Evolutionary conservation across 2,888 invertebrate species (phyloP), one percentile per base, ranked within the genome.

Genomic region (Drosophila antonietae): DNA sequence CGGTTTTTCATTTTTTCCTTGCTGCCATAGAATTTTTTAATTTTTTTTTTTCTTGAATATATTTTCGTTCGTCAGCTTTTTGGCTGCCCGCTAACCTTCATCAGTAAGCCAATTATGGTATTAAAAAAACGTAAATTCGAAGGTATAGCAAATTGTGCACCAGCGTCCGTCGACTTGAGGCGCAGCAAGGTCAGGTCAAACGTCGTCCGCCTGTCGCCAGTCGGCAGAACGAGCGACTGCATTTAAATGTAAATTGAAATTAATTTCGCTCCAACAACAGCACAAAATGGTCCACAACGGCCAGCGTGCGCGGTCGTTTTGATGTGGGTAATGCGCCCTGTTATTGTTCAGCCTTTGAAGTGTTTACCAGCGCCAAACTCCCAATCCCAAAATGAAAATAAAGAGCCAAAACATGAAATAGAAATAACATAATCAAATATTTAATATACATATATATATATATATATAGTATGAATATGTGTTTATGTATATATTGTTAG

Each of bases 71-170:
- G 12, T 58, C 41, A 41, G 55, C 15, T 43, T 63, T 61, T 31
- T 44, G 51, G 37, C 31, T 37, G 35, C 62, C 39, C 59, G 65
- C 74, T 80, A 88, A 85, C 84, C 84, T 86, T 89, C 81, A 75
- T 85, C 84, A 86, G 88, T 88, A 81, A 85, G 90, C 84, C 90
- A 85, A 85, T 85, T 85, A 85, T 81, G 87, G 90, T 90, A 85
- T 85, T 85, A 88, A 90, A 77, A 83, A 85, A 87, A 62, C 80
- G 85, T 73, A 70, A 73, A 67, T 75, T 75, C 66, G 82, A 70
- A 65, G 81, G 81, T 68, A 86, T 61, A 73, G 70, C 49, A 73
- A 82, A 83, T 51, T 74, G 59, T 73, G 87, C 81, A 65, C 56
- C 69, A 69, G 35, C 53, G 35, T 31, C 64, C 53, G 35, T 28